A percentile compares a stretch with the other conserved stretches of the same genome.
Conservation (phyloP, 2,888 invertebrate genomes). For the Tiliacea aurago region DNA sequence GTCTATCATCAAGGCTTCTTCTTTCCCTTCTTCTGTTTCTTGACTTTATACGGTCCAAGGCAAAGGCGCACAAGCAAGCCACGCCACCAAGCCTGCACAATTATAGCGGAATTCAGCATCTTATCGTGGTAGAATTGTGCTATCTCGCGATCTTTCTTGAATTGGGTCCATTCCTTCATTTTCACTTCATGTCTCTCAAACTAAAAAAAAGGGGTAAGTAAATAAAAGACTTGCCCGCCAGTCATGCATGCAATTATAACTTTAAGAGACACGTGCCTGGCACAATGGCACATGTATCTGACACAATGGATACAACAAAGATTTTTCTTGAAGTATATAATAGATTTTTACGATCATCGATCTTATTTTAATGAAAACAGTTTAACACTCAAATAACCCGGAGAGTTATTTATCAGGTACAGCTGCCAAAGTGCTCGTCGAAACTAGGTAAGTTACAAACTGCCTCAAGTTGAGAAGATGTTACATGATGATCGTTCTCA, state of each 20-base stretch:
- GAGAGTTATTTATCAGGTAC: not conserved
- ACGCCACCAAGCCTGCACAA: conserved; percentile 87
- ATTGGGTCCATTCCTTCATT: conserved; percentile 78
- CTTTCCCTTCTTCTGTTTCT: conserved; percentile 60
- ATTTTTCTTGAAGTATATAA: not conserved
- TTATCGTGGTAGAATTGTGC: conserved; percentile 75
- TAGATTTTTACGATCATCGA: not conserved
- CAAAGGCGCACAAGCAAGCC: conserved; percentile 82
- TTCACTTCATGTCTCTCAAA: conserved; percentile 71
- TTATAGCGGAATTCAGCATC: conserved; percentile 80
- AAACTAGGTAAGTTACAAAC: not conserved
- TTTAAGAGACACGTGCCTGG: not conserved
- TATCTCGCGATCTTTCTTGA: conserved; percentile 81
- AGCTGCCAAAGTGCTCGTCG: no score
- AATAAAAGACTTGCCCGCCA: not conserved
- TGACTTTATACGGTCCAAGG: conserved; percentile 77
- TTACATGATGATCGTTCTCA: not conserved
- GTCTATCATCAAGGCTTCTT: not conserved
- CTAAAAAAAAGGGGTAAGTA: conserved; percentile 65
- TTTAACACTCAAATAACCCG: not conserved
- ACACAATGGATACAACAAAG: not conserved
- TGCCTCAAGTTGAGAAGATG: not conserved
- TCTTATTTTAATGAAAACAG: not conserved
- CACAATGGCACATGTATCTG: not conserved
- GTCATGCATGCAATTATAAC: not conserved